phyloP scores from a whole-genome alignment of 1,140 invertebrate genomes.

The Cydia pomonella region DNA sequence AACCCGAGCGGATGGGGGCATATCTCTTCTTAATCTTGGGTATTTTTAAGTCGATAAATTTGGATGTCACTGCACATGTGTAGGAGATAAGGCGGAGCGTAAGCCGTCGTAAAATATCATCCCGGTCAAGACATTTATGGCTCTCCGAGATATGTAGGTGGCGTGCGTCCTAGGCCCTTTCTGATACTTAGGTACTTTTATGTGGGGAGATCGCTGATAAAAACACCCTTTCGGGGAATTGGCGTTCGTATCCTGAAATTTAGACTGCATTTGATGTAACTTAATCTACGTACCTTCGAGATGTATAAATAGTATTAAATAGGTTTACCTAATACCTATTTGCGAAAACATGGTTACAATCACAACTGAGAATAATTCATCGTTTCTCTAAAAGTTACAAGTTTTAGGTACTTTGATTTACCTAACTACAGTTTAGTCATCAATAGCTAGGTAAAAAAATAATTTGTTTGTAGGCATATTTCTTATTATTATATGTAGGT shows the following conservation, averaged over 20 bases:
- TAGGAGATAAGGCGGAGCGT: slow-evolving; percentile 60
- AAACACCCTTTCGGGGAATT: slow-evolving; percentile 25
- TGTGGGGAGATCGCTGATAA: slow-evolving; percentile 53
- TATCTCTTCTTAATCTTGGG: slow-evolving; percentile 72
- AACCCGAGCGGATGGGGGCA: slow-evolving; percentile 41
- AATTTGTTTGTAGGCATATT: no score
- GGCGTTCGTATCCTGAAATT: not conserved
- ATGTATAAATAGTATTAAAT: no score
- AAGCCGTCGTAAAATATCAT: slow-evolving; percentile 77
- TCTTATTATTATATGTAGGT: no score
- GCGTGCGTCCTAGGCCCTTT: slow-evolving; percentile 60
- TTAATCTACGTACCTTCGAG: not conserved
- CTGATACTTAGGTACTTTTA: slow-evolving; percentile 47
- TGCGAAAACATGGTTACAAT: no score
- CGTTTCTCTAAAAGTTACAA: no score
- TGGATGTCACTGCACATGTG: slow-evolving; percentile 75
- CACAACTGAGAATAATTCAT: no score
- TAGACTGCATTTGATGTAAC: not conserved
- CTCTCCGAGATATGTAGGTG: slow-evolving; percentile 68
- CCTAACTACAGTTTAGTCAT: no score
- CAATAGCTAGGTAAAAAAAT: no score
- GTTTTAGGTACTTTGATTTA: no score
- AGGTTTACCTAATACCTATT: no score
- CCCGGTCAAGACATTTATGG: slow-evolving; percentile 73
- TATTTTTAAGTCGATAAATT: slow-evolving; percentile 79